These are phyloP conservation scores for Rachycentron canadum DNA, from an alignment of 2,797 vertebrate species.

Conservation along the genomic window DNA sequence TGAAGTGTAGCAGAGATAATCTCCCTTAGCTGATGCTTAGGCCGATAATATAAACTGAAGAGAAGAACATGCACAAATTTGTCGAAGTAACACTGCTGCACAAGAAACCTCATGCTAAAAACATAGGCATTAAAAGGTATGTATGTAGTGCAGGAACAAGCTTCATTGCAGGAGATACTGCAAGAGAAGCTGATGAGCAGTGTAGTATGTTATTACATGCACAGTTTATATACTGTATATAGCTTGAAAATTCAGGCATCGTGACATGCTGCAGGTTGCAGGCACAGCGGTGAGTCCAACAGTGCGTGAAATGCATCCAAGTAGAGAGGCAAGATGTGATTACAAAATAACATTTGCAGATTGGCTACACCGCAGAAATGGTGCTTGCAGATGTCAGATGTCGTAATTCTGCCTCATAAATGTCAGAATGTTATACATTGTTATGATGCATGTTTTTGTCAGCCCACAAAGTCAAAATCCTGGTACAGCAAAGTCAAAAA, in stretches of 20 bases:
- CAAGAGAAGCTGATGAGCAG: background rate
- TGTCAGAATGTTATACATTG: background rate
- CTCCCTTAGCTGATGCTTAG: background rate
- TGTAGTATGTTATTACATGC: background rate
- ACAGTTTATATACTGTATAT: background rate
- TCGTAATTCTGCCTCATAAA: conserved; percentile 1
- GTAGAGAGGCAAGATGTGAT: conserved; percentile 23
- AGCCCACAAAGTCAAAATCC: background rate
- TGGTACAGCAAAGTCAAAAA: background rate
- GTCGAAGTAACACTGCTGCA: background rate
- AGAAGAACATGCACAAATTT: background rate
- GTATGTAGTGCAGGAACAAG: background rate
- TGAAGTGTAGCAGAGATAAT: too few species aligned
- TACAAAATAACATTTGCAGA: conserved; percentile 15
- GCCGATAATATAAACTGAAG: background rate
- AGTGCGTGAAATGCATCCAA: conserved; percentile 31
- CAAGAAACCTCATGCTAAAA: background rate
- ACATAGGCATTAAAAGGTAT: background rate
- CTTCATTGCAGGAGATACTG: background rate
- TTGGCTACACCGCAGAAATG: background rate
- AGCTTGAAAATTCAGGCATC: conserved; percentile 10
- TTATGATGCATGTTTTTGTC: background rate
- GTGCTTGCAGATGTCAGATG: background rate
- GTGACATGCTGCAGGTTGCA: background rate
- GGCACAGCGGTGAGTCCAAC: conserved; percentile 2